phyloP scores from a whole-genome alignment of 1,140 invertebrate genomes.

The Bombus impatiens region DNA sequence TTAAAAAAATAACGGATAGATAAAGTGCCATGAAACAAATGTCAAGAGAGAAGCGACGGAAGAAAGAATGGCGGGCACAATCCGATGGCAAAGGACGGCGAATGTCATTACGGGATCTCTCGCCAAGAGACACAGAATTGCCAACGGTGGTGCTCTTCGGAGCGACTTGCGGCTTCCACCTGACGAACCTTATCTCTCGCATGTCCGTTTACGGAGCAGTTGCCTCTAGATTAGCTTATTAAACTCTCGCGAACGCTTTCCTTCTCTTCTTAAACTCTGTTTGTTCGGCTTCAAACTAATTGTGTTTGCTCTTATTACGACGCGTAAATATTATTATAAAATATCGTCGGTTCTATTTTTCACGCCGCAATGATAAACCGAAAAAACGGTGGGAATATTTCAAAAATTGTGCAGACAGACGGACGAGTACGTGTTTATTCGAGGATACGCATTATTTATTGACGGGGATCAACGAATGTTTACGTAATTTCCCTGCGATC shows the following conservation, averaged over 20 bases:
- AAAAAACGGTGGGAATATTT: neutral
- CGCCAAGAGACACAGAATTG: neutral
- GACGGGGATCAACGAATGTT: neutral
- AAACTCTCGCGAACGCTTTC: neutral
- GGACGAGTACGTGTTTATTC: neutral
- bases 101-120: neutral
- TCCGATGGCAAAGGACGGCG: neutral
- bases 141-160: neutral
- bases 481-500: neutral
- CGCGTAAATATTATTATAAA: neutral
- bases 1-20: conserved; percentile 68
- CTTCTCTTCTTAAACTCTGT: neutral
- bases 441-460: neutral
- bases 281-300: neutral
- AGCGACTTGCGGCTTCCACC: neutral
- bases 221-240: conserved; percentile 17
- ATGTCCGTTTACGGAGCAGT: neutral
- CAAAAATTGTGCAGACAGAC: neutral
- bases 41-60: neutral
- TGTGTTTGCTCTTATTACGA: neutral
- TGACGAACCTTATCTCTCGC: conserved; percentile 11
- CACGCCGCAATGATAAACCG: neutral
- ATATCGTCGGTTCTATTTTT: neutral
- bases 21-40: conserved; percentile 30
- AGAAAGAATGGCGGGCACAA: neutral